These are phyloP conservation scores for Troilus luridus DNA, from an alignment of 2,888 invertebrate species.

Conservation along the genomic window DNA sequence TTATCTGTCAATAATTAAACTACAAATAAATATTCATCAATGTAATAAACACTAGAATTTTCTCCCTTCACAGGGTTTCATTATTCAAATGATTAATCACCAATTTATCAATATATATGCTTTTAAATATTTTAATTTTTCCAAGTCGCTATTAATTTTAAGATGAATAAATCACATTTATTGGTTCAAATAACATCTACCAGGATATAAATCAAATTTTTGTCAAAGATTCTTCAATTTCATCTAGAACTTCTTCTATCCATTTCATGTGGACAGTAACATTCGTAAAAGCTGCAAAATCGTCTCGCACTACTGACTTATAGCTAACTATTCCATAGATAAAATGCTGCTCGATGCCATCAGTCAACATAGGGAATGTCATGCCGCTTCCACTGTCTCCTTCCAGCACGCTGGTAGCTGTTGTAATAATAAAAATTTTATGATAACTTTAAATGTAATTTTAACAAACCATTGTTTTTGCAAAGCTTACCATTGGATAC, in stretches of 20 bases:
- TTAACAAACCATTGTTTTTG: not conserved
- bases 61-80: too few relatives aligned
- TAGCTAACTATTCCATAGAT: conserved; percentile 64
- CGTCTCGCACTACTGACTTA: conserved; percentile 51
- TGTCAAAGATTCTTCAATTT: not conserved
- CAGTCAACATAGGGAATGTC: conserved; percentile 53
- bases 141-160: not conserved
- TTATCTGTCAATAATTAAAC: not conserved
- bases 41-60: not conserved
- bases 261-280: conserved; percentile 61
- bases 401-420: conserved; percentile 62
- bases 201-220: not conserved
- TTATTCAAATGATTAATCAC: not conserved
- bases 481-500: conserved; percentile 61
- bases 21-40: not conserved
- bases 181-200: not conserved
- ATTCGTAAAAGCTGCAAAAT: conserved; percentile 62
- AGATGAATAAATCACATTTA: not conserved
- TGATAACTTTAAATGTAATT: not conserved
- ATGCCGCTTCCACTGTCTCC: conserved; percentile 65
- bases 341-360: conserved; percentile 57
- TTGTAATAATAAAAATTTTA: not conserved
- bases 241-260: conserved; percentile 59
- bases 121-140: not conserved
- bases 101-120: not conserved